Percentiles rank a stretch among this genome's conserved stretches.
phyloP scores from a whole-genome alignment of 2,113 vertebrate genomes.

The Chloroceryle aenea region DNA sequence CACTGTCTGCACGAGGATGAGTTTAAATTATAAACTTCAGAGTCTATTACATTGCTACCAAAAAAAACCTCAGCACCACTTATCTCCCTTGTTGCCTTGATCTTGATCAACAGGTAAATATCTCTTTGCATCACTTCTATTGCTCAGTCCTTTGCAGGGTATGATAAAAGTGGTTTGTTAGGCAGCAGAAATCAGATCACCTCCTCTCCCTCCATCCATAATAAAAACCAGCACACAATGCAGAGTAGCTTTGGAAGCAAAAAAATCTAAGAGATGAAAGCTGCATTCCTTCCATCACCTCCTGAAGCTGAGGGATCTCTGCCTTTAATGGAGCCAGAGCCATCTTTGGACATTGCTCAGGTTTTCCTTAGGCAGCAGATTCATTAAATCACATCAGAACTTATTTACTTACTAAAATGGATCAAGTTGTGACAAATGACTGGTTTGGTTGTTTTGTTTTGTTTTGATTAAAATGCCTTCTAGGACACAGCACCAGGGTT shows the following conservation, averaged over 20 bases:
- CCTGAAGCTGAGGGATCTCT: not conserved
- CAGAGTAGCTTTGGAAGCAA: not conserved
- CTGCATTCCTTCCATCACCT: not conserved
- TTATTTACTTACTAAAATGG: not conserved
- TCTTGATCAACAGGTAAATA: not conserved
- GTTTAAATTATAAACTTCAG: not conserved
- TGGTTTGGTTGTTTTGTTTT: no score
- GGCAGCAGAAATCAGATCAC: not conserved
- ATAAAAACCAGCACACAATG: not conserved
- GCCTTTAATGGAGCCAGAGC: not conserved
- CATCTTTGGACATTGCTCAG: not conserved
- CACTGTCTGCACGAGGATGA: not conserved
- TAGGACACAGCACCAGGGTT: not conserved
- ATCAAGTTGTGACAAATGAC: not conserved
- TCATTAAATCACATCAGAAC: not conserved
- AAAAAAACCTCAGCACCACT: rapidly evolving
- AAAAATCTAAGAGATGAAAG: not conserved
- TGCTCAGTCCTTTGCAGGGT: not conserved
- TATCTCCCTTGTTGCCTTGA: not conserved
- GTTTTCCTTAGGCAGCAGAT: not conserved
- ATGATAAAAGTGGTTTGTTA: not conserved
- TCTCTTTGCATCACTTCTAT: not conserved
- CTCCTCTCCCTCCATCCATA: rapidly evolving
- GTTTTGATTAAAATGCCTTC: not conserved
- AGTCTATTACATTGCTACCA: not conserved